Base-by-base conservation (phyloP, 1,140 invertebrate genomes). In the Leptinotarsa texana region DNA sequence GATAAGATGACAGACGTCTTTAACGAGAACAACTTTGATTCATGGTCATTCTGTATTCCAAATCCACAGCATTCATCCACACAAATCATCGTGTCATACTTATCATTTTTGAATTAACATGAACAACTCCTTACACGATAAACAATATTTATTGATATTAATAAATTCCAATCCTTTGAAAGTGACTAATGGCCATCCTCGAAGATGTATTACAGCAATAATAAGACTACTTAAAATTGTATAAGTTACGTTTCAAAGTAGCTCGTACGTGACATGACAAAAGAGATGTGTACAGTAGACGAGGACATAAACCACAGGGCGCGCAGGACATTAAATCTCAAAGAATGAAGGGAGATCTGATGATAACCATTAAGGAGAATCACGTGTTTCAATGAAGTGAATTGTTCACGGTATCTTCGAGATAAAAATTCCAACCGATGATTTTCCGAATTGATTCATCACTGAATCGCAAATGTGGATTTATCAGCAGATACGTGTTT, bases 121-220 rank as follows among this genome's bases (percentile, higher is more conserved):
- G 69, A n/a, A 70, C 69, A 33, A 57, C 47, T 70, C 69, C 33
- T 48, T 22, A 61, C 21, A 22, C 49, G 69, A 70, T 70, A 70
- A 70, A 57, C 47, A 57, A 21, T 70, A 70, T 70, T 69, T 57
- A 70, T 70, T 17, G 69, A 70, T 49, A 70, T 70, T 70, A 70
- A 70, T 70, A 57, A 70, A 70, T 70, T 70, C 69, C 47, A 8
- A 33, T 4, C n/a, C 69, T 57, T 70, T 70, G 69, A 70, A 48
- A 70, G 69, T 48, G 69, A 70, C 69, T 57, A 70, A 70, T 70
- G 49, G 69, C 69, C 47, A 21, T 70, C 51, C n/a, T 70, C 47
- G 42, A 22, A 57, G 69, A 70, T 70, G 69, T 61, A 70, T 57
- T 22, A 48, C 69, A 27, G 49, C 18, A 33, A 47, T 33, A 69